Conservation (phyloP, 2,113 vertebrate species). For the Gorsachius goisagi region DNA sequence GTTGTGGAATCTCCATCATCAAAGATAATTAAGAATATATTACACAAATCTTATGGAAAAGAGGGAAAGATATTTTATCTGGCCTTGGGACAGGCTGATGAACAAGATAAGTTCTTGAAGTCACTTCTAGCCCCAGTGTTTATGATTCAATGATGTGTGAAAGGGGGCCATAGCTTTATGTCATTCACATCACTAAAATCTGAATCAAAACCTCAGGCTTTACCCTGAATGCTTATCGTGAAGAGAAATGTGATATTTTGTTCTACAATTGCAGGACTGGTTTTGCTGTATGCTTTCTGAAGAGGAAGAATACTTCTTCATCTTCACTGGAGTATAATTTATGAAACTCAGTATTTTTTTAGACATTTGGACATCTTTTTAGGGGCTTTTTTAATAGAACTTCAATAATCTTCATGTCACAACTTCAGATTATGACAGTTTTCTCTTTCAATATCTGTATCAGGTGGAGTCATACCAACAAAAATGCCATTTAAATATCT, state of each 20-base stretch:
- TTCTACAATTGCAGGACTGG: not conserved
- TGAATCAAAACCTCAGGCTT: not conserved
- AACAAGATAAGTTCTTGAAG: not conserved
- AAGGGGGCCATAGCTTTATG: not conserved
- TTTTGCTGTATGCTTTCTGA: not conserved
- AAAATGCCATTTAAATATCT: not conserved
- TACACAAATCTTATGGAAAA: not conserved
- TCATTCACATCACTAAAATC: not conserved
- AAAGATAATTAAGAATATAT: not conserved
- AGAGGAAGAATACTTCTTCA: not conserved
- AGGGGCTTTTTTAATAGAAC: not conserved
- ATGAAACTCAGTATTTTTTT: not conserved
- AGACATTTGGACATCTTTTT: not conserved
- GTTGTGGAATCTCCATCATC: not conserved
- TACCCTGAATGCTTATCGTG: not conserved
- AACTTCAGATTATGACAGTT: not conserved
- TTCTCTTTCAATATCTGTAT: not conserved
- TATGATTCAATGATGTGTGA: not conserved
- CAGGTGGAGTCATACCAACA: not conserved
- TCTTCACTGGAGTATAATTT: not conserved
- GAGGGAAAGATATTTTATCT: not conserved
- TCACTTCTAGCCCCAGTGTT: not conserved
- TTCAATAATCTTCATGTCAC: not conserved
- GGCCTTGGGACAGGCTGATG: not conserved
- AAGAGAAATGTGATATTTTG: not conserved